These are phyloP conservation scores for Epirrhoe alternata DNA, from an alignment of 2,888 invertebrate genomes.

Conservation along the genomic window DNA sequence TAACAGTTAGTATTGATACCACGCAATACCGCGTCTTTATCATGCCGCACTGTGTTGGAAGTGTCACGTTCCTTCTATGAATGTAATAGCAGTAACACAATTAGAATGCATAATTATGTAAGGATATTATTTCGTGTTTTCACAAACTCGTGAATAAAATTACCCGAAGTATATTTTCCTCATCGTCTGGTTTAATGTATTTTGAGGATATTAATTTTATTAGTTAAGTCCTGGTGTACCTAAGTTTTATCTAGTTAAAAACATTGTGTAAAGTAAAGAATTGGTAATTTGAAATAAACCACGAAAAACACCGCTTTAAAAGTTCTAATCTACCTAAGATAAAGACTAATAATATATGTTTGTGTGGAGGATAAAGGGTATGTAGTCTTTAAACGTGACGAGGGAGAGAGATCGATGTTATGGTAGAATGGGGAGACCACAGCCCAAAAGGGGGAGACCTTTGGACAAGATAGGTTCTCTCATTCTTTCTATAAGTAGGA, in stretches of 20 bases:
- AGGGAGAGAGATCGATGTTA: no score
- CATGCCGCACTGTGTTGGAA: constrained; percentile 34
- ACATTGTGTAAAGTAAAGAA: not conserved
- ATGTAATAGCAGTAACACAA: constrained; percentile 38
- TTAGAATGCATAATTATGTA: constrained; percentile 37
- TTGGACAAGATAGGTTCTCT: no score
- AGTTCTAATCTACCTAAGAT: not conserved
- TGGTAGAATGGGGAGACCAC: no score
- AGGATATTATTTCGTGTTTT: constrained; percentile 13
- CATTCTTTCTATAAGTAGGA: no score
- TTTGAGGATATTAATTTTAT: not conserved
- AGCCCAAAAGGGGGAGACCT: no score
- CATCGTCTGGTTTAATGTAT: not conserved
- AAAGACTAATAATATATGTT: no score
- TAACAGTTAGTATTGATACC: constrained; percentile 15
- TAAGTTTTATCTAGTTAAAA: not conserved
- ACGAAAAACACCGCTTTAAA: not conserved
- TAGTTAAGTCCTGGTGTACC: not conserved
- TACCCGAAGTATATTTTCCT: not conserved
- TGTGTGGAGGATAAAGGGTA: no score
- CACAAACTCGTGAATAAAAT: not conserved
- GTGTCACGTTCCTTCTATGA: constrained; percentile 39
- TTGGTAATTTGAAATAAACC: not conserved
- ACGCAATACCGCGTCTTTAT: constrained; percentile 20
- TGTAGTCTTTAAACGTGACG: no score